Conservation (phyloP, 2,888 invertebrate species). For the Camptogramma bilineatum region DNA sequence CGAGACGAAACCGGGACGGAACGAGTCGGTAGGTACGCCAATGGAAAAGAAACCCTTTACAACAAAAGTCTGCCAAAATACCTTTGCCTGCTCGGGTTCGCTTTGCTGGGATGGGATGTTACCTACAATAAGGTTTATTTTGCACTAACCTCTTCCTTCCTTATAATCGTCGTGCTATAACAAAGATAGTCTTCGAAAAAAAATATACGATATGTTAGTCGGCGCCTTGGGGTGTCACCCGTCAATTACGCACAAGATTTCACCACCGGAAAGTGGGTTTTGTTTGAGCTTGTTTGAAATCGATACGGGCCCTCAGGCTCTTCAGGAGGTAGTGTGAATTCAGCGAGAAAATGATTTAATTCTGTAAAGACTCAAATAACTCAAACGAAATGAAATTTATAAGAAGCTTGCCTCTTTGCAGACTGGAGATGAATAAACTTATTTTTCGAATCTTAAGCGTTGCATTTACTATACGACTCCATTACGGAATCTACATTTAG, state of each 20-base stretch:
- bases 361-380: conserved; percentile 12
- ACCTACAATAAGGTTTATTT: conserved; percentile 19
- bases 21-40: not conserved
- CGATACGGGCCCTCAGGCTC: conserved; percentile 31
- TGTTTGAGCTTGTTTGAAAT: conserved; percentile 37
- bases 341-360: conserved; percentile 27
- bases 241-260: conserved; percentile 54
- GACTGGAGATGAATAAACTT: not conserved
- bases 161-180: conserved; percentile 28
- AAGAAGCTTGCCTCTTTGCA: not conserved
- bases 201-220: conserved; percentile 55
- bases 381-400: conserved; percentile 9
- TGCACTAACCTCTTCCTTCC: conserved; percentile 2
- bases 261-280: conserved; percentile 40
- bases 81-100: conserved; percentile 5
- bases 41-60: conserved; percentile 14
- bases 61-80: not conserved
- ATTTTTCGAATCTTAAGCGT: not conserved
- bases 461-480: not conserved
- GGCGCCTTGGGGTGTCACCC: conserved; percentile 48
- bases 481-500: not conserved
- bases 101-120: not conserved
- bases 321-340: conserved; percentile 28
- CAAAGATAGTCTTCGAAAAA: conserved; percentile 54
- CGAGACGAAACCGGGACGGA: conserved; percentile 15